A percentile compares a stretch with the other conserved stretches of the same genome.
phyloP scores from a whole-genome alignment of 2,113 vertebrate species.

The Plectropomus leopardus region DNA sequence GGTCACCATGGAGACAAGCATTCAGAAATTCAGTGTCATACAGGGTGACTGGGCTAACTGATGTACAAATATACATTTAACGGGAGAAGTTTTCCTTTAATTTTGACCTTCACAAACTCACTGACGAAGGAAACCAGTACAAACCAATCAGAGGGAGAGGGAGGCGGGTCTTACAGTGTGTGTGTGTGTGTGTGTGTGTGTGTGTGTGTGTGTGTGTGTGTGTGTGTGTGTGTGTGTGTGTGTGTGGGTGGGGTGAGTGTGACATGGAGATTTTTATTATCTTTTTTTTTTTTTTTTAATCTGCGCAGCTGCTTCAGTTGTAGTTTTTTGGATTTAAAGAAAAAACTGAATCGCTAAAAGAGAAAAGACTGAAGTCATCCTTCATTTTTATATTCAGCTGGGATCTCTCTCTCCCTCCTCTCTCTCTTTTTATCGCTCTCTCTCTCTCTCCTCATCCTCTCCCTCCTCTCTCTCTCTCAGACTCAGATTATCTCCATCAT shows the following conservation, averaged over 20 bases:
- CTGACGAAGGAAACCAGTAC: too few relatives aligned
- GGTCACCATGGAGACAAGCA: too few relatives aligned
- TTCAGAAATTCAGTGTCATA: too few relatives aligned
- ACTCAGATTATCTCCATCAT: conserved; percentile 68
- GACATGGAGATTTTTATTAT: conserved; percentile 14
- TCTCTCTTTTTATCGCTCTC: not conserved
- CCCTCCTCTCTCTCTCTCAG: conserved; percentile 13
- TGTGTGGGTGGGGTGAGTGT: not conserved
- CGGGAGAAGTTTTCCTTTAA: too few relatives aligned
- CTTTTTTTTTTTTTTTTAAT: not conserved
- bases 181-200: not conserved
- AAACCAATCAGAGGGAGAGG: too few relatives aligned
- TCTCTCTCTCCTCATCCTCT: not conserved
- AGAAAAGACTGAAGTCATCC: conserved; percentile 5
- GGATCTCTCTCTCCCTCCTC: conserved; percentile 2
- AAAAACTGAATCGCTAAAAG: conserved; percentile 3
- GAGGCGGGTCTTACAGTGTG: not conserved
- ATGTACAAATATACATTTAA: too few relatives aligned
- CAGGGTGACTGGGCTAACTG: too few relatives aligned
- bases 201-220: not conserved
- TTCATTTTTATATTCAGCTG: conserved; percentile 25
- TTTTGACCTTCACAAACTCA: too few relatives aligned
- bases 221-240: not conserved
- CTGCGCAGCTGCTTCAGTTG: conserved; percentile 31
- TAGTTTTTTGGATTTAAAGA: conserved; percentile 18